Evolutionary conservation across 2,113 vertebrate genomes (phyloP), one percentile per base, ranked within the genome.

Genomic region (Saccopteryx bilineata): DNA sequence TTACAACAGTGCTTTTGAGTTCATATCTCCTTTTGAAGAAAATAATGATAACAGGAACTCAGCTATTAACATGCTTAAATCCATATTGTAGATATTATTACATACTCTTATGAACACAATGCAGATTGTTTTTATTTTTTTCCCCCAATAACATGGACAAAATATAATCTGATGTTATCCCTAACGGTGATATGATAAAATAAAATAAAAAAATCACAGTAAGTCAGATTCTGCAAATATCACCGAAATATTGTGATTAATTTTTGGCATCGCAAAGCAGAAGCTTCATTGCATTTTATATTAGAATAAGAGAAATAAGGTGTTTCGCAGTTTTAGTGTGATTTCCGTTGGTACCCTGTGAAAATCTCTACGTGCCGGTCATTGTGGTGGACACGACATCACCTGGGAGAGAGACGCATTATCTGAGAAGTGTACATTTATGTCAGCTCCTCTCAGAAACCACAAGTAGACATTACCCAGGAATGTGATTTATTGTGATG

Each of bases 401-500:
- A 69, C 79, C 66, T 97, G 88, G 92, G 87, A 92, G 28, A 92
- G 91, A 90, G 60, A 58, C 87, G 66, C 93, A n/a, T 96, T 95
- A 66, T 3, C 0, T 54, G 94, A 90, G 75, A 96, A 50, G 60
- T 90, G 72, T 65, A 33, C 26, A 0, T 85, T 89, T 83, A 9
- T 33, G 24, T 76, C 75, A 80, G 90, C 95, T 93, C 85, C 94
- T 97, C 86, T 97, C 92, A 90, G 92, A 96, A 97, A 96, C 71
- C 60, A 19, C 10, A 17, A 92, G 93, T 86, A 86, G 96, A 89
- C 87, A 96, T 94, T 97, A 82, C 92, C 56, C 46, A 92, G 88
- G 50, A 81, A 97, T 97, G 80, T 80, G 90, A 97, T 97, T 95
- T 94, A 21, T 97, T 98, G 84, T 98, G 75, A 71, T 92, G 18